Percentiles rank a stretch among this genome's conserved stretches.
Conservation (phyloP, 1,140 invertebrate species). For the Phenacoccus solenopsis region DNA sequence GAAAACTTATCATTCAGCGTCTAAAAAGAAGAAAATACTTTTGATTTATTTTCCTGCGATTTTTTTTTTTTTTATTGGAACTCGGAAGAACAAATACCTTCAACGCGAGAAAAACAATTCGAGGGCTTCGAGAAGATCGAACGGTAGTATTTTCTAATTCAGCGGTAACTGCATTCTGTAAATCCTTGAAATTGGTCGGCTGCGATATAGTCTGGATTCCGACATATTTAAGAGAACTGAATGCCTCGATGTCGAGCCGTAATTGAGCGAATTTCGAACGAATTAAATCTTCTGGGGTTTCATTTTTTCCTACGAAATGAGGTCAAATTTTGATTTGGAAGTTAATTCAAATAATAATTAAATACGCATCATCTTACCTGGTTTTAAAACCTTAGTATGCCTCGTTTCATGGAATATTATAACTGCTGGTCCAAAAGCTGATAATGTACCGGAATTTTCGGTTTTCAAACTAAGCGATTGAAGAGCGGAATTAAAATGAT, state of each 20-base stretch:
- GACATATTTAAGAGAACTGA: conserved; percentile 58
- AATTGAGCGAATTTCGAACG: conserved; percentile 47
- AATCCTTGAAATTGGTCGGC: conserved; percentile 41
- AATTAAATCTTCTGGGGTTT: conserved; percentile 53
- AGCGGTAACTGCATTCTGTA: conserved; percentile 38
- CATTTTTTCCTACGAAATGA: conserved; percentile 30
- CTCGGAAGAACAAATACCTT: no score
- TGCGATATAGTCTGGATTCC: conserved; percentile 43
- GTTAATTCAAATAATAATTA: not conserved
- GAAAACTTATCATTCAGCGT: conserved; percentile 65
- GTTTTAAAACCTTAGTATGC: conserved; percentile 42
- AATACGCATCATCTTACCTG: conserved; percentile 7
- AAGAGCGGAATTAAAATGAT: conserved; percentile 56
- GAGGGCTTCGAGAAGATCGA: conserved; percentile 48
- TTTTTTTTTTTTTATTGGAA: not conserved
- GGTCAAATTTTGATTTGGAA: not conserved
- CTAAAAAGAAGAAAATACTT: conserved; percentile 31
- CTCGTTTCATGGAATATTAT: conserved; percentile 72
- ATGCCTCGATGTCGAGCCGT: conserved; percentile 51
- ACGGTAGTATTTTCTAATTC: conserved; percentile 55
- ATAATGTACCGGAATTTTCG: conserved; percentile 33
- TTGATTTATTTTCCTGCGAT: no score
- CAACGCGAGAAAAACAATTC: conserved; percentile 51
- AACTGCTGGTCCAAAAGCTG: conserved; percentile 54
- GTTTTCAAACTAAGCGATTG: conserved; percentile 41